These are phyloP conservation scores for Limosa lapponica DNA, from an alignment of 2,797 vertebrate genomes.

Conservation along the genomic window DNA sequence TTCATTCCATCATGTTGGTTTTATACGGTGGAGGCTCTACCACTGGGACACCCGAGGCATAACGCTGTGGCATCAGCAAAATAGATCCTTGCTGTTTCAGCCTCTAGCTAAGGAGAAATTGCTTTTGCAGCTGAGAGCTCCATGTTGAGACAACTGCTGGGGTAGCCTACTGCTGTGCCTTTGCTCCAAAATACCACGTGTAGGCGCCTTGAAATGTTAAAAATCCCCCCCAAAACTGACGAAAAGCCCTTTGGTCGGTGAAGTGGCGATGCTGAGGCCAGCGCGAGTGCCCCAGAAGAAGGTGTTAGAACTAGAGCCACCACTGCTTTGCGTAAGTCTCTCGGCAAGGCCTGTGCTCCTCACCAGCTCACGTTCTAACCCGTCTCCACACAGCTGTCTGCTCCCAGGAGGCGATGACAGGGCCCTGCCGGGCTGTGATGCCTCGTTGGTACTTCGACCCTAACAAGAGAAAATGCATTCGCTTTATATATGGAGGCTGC, in stretches of 20 bases:
- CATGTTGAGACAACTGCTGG: neutral
- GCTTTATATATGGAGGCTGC: conserved; percentile 97
- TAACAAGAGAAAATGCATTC: conserved; percentile 90
- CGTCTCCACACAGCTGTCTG: conserved; percentile 93
- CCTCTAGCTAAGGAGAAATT: neutral
- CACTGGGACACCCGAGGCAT: neutral
- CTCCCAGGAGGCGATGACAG: conserved; percentile 94
- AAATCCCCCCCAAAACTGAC: neutral
- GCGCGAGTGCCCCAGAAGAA: neutral
- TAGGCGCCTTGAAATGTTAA: neutral
- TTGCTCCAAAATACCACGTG: neutral
- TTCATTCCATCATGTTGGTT: neutral
- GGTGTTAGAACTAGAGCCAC: neutral
- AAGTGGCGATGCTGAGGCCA: neutral
- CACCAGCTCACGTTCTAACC: conserved; percentile 77
- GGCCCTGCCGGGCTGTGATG: conserved; percentile 95
- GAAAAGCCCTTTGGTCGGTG: neutral
- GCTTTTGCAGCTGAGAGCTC: neutral
- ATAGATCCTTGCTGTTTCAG: neutral
- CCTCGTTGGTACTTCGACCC: conserved; percentile 96
- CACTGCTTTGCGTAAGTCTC: neutral
- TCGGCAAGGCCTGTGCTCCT: conserved; percentile 28
- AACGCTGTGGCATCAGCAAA: neutral
- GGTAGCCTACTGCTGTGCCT: neutral
- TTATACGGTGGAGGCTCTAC: neutral